Evolutionary conservation across 2,797 vertebrate species (phyloP), one percentile per base, ranked within the genome.

Genomic region (Crenichthys baileyi): DNA sequence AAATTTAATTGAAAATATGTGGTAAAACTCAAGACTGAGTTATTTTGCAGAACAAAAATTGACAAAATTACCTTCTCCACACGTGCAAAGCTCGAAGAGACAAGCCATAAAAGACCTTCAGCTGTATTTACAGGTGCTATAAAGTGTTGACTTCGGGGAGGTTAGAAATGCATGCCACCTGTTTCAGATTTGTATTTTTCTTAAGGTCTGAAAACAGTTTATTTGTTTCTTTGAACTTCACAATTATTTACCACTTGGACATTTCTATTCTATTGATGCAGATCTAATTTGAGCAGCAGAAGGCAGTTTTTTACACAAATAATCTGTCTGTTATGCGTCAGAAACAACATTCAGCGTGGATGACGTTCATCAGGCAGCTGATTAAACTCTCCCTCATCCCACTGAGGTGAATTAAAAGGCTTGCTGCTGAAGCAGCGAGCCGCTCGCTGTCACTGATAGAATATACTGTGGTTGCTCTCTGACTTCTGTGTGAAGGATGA

Each of bases 401-500:
- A 74, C 81, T 70, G 79, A 84, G 78, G 83, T 82, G 53, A 72
- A 83, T 82, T 87, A 83, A 93, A 86, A 89, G 83, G 80, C 75
- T 60, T 41, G 12, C n/a, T 7, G 58, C 85, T 90, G 81, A 87
- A 89, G 85, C 80, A 82, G 78, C 72, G 82, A 55, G 85, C 73
- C 5, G 7, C 53, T 70, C 8, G 16, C 83, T 80, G 83, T 90
- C 87, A 75, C 67, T 6, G 72, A 70, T 7, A 70, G 71, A 79
- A 90, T 90, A 85, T 88, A 87, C 46, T 41, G 78, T 39, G 46
- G 68, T 70, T 8, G 82, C 85, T 67, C 82, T 77, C 81, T 72
- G 87, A 80, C 73, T 72, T 63, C 84, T 39, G 73, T 22, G 83
- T 90, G 90, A 93, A 82, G 90, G 87, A 93, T 91, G 89, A 86